Percentiles rank a stretch among this genome's conserved stretches.
phyloP scores from a whole-genome alignment of 1,140 invertebrate species.

The Uloborus diversus region DNA sequence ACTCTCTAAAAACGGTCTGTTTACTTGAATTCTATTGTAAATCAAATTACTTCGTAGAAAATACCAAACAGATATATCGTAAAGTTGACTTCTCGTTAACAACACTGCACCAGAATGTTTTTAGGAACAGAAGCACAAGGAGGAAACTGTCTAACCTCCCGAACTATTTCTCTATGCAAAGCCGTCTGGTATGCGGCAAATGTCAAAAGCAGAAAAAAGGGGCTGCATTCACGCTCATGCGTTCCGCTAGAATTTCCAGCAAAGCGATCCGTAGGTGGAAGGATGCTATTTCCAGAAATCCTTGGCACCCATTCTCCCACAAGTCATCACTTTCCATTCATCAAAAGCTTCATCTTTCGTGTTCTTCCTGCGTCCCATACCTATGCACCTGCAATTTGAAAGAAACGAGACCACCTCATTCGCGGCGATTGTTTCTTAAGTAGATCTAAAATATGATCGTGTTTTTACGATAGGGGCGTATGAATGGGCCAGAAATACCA shows the following conservation, averaged over 20 bases:
- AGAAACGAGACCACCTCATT: too few relatives aligned
- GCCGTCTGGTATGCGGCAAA: slow-evolving; percentile 17
- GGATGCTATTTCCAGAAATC: slow-evolving; percentile 18
- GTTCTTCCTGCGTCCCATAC: neutral
- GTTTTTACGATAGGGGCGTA: too few relatives aligned
- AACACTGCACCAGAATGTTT: too few relatives aligned
- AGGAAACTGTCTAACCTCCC: neutral
- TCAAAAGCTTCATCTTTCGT: slow-evolving; percentile 13
- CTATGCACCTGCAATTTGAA: too few relatives aligned
- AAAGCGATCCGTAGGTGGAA: slow-evolving; percentile 32
- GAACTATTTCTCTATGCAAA: slow-evolving; percentile 6
- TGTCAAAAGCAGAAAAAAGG: slow-evolving; percentile 25
- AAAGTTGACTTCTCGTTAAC: too few relatives aligned
- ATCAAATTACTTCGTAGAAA: too few relatives aligned
- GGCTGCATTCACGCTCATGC: slow-evolving; percentile 1
- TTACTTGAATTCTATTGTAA: too few relatives aligned
- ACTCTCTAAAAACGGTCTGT: too few relatives aligned
- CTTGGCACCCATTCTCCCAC: slow-evolving; percentile 21
- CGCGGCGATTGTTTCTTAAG: too few relatives aligned
- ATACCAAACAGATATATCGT: too few relatives aligned
- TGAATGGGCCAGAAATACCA: too few relatives aligned
- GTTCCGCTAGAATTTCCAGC: slow-evolving; percentile 13
- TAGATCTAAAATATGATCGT: too few relatives aligned
- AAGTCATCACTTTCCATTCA: slow-evolving; percentile 44
- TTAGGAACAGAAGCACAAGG: neutral